Base-by-base conservation (phyloP, 2,888 invertebrate genomes). In the Xestia rhomboidea region DNA sequence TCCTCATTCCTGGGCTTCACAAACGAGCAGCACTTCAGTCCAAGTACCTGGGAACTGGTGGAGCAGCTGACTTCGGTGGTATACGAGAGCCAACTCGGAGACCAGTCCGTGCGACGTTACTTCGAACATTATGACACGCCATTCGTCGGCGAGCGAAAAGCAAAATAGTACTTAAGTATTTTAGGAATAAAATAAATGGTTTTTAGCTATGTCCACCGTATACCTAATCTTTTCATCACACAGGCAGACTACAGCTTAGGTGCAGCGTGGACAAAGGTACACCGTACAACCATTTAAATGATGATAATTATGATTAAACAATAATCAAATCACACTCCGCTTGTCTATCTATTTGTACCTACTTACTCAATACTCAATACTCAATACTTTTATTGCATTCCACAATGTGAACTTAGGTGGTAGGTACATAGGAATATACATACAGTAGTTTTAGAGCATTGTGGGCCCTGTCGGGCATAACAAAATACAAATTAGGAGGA, bases 81-180 rank as follows among this genome's bases (percentile, higher is more conserved):
- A 30, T 90, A 90, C 82, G 76, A 84, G 27, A 88, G 86, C 8
- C 82, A 84, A 0, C 75, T 72, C 0, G 95, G 95, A 0, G 95
- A 96, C 51, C 91, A 95, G 0, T 88, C 88, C 27, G 94, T 95
- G 62, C 90, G 93, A 18, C 89, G 95, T 6, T 96, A 96, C 85
- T 96, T 92, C 84, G 93, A 95, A 24, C 82, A 84, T 2, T 96
- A 93, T 72, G 93, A 95, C 27, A 93, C 95, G 8, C 94, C 95
- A 0, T 95, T 95, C 73, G 77, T 90, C 0, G 92, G 88, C 27
- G 79, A 82, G 11, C 8, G 0, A 62, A 72, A 68, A 66, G n/a
- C 64, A 27, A 27, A 57, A 41, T 73, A 82, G 63, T 63, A 7
- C 3, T 27, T 49, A 71, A 24, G 10, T 51, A 46, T 63, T 80